A percentile compares a stretch with the other conserved stretches of the same genome.
phyloP scores from a whole-genome alignment of 2,797 vertebrate species.

The Peromyscus eremicus region DNA sequence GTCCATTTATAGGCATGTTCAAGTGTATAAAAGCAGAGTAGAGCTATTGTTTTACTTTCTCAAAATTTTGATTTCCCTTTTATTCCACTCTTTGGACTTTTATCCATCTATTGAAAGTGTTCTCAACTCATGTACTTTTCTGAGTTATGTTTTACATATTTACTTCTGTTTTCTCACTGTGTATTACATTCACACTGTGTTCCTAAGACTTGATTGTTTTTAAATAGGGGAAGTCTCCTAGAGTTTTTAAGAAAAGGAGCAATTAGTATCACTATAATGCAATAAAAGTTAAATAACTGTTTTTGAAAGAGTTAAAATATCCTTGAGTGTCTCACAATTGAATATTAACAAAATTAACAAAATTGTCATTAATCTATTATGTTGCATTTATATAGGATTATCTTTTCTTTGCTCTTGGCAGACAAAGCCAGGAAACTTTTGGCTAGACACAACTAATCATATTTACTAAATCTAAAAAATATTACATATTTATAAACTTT shows the following conservation, averaged over 20 bases:
- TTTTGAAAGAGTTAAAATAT: neutral
- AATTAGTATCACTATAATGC: neutral
- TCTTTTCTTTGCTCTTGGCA: neutral
- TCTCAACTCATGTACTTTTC: neutral
- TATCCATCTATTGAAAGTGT: neutral
- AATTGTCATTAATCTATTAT: neutral
- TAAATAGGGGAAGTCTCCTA: neutral
- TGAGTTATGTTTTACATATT: neutral
- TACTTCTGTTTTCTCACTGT: neutral
- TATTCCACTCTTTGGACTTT: neutral
- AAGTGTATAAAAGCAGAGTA: neutral
- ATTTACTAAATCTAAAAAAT: neutral
- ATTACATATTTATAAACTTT: neutral
- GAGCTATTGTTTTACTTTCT: neutral
- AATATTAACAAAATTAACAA: neutral
- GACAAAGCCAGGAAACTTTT: neutral
- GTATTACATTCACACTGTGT: too few species aligned
- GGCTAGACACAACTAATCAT: neutral
- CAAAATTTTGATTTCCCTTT: neutral
- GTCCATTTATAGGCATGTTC: neutral
- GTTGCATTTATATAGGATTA: neutral
- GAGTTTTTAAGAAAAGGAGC: neutral
- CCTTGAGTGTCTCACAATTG: neutral
- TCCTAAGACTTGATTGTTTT: neutral
- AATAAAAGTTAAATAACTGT: neutral